Base-by-base conservation (phyloP, 2,113 vertebrate genomes). In the Hiodon alosoides region DNA sequence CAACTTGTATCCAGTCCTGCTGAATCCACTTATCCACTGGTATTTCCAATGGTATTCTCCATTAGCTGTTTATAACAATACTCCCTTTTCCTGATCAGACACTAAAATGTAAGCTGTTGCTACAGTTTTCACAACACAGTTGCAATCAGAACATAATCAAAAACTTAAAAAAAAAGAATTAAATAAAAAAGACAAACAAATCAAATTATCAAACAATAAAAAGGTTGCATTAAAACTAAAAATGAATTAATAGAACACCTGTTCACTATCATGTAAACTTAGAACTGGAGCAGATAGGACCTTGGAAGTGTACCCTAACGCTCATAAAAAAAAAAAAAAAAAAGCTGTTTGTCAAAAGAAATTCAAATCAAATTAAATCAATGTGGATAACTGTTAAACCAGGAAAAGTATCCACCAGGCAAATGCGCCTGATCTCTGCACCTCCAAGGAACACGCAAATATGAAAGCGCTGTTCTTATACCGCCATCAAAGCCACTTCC, bases 401-500 rank as follows among this genome's bases (percentile, higher is more conserved):
- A n/a, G 31, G 31, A 57, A 52, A 68, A 14, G 3, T 47, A 2
- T 0, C 46, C 65, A 67, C 46, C 5, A 31, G 7, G n/a, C 16
- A 66, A 66, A 11, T 48, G 17, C n/a, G 2, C 2, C n/a, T n/a
- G n/a, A 54, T 71, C 55, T 72, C 13, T 58, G 4, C 3, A 46
- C 46, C 55, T 46, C 70, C 31, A 48, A 59, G 31, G 54, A 55
- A 76, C 9, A 14, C 46, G 53, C 58, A 52, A 48, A 76, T 62
- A 48, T 66, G 52, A 62, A 16, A 69, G n/a, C 16, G 46, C 47
- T 64, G 48, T 68, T 70, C 67, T 69, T 68, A 71, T 31, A 9
- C 11, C 13, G 59, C 67, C 79, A 10, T 67, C 72, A 73, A 74
- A 80, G 59, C 67, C 58, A 11, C 74, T 73, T 54, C 81, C 68